Conservation (phyloP, 1,140 invertebrate genomes). For the Cardiocondyla obscurior region DNA sequence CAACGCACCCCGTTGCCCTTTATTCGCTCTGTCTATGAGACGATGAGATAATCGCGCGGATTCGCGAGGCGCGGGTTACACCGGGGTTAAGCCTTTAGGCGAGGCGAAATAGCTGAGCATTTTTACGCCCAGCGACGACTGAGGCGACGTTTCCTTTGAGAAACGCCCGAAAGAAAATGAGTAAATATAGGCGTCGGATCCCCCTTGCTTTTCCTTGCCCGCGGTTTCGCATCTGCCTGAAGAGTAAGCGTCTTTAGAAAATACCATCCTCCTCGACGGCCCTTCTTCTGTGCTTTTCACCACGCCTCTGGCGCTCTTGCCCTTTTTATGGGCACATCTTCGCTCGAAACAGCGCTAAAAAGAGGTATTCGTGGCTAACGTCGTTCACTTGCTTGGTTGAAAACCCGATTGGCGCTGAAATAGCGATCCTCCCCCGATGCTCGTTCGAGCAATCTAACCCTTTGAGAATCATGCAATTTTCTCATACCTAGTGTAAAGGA, state of each 20-base stretch:
- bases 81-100: conserved; percentile 65
- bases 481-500: conserved; percentile 10
- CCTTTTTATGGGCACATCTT: conserved; percentile 48
- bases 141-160: conserved; percentile 66
- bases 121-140: conserved; percentile 65
- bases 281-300: conserved; percentile 27
- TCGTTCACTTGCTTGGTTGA: conserved; percentile 53
- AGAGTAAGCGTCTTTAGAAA: conserved; percentile 71
- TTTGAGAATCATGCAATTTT: conserved; percentile 54
- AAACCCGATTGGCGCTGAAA: conserved; percentile 59
- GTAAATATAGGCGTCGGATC: conserved; percentile 64
- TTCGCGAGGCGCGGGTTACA: conserved; percentile 44
- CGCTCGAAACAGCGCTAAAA: conserved; percentile 58
- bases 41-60: background rate
- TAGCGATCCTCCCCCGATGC: conserved; percentile 46
- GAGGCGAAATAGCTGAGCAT: conserved; percentile 66
- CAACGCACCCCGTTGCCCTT: background rate
- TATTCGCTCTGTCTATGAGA: conserved; percentile 20
- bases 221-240: conserved; percentile 64
- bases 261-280: conserved; percentile 53
- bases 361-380: conserved; percentile 38
- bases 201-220: conserved; percentile 31
- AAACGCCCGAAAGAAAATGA: conserved; percentile 68
- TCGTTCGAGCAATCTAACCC: conserved; percentile 41
- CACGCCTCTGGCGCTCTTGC: conserved; percentile 33